These are phyloP conservation scores for Cantharis rustica DNA, from an alignment of 2,888 invertebrate genomes.

Conservation along the genomic window DNA sequence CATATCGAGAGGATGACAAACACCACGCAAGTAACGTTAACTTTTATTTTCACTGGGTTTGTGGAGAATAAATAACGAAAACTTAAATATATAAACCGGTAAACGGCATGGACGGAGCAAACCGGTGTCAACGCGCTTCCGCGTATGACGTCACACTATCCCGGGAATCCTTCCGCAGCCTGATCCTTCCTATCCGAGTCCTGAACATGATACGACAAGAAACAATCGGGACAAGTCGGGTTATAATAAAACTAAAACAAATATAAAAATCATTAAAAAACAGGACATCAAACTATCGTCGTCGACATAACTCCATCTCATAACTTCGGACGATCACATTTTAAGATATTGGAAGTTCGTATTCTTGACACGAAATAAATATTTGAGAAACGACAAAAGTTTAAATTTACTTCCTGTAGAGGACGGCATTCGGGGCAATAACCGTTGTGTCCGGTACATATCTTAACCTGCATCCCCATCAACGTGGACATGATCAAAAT, in stretches of 20 bases:
- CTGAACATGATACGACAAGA: conserved; percentile 34
- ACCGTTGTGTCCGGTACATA: conserved; percentile 39
- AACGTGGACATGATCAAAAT: conserved; percentile 12
- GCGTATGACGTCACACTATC: conserved; percentile 56
- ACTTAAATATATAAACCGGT: conserved; percentile 23
- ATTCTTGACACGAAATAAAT: conserved; percentile 18
- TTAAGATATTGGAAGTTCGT: conserved; percentile 5
- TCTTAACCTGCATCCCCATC: conserved; percentile 25
- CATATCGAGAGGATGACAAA: background rate
- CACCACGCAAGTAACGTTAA: background rate
- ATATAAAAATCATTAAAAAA: conserved; percentile 5
- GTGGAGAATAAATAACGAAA: conserved; percentile 13
- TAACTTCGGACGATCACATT: background rate
- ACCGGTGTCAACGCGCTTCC: conserved; percentile 46
- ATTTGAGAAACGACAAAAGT: conserved; percentile 17
- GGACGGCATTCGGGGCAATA: conserved; percentile 34
- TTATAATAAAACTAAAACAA: conserved; percentile 2
- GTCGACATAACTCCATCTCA: background rate
- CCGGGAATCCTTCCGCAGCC: conserved; percentile 53
- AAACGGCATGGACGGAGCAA: conserved; percentile 49
- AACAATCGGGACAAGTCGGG: conserved; percentile 34
- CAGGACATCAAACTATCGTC: background rate
- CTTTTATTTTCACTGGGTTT: background rate
- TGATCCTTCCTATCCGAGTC: conserved; percentile 40
- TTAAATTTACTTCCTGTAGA: conserved; percentile 35